Conservation (phyloP, 2,113 vertebrate genomes). For the Saguinus imperator region DNA sequence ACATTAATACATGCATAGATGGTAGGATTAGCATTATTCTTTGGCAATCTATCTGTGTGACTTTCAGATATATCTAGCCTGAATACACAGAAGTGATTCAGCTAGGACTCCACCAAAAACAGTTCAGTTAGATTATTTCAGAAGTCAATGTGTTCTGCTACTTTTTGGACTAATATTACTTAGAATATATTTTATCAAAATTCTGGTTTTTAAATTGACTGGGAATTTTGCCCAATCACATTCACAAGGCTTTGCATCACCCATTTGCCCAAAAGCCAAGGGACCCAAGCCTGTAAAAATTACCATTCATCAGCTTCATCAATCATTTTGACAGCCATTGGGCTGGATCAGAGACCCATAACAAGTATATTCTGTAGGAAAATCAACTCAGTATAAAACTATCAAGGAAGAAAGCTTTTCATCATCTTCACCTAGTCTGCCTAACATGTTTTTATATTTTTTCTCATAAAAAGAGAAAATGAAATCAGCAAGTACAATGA, state of each 20-base stretch:
- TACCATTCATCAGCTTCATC: neutral
- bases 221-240: neutral
- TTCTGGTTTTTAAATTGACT: neutral
- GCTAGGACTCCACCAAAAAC: too few relatives aligned
- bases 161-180: neutral
- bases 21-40: neutral
- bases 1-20: neutral
- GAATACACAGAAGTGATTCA: neutral
- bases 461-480: neutral
- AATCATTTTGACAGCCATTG: neutral
- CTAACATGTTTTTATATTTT: neutral
- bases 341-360: neutral
- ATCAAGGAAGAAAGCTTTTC: neutral
- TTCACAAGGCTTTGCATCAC: neutral
- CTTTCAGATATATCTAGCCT: neutral
- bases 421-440: neutral
- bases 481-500: neutral
- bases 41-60: neutral
- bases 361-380: neutral
- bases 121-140: neutral
- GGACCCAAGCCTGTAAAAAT: neutral
- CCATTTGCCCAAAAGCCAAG: neutral
- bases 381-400: neutral
- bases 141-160: neutral
- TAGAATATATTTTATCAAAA: neutral